Base-by-base conservation (phyloP, 2,888 invertebrate genomes). In the Pharmacophagus antenor region DNA sequence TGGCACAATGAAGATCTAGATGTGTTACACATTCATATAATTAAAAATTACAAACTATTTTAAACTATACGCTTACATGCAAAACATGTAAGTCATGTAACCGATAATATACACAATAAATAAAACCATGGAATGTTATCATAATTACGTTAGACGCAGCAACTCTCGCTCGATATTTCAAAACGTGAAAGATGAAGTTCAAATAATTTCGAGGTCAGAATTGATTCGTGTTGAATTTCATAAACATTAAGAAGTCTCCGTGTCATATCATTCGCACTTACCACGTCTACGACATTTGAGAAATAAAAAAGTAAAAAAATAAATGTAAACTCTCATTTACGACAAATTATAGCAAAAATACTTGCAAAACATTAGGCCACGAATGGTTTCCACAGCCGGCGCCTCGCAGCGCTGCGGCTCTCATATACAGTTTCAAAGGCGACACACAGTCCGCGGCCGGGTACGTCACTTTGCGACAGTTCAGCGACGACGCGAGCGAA, bases 331-430 rank as follows among this genome's bases (percentile, higher is more conserved):
- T 82, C 80, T 78, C 76, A 75, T 70, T 80, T 80, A 80, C 74
- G 79, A 84, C 84, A 83, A 85, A 86, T 87, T 86, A 87, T 87
- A 87, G 85, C 87, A 87, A 87, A 87, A 87, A 93, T 91, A 93
- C 92, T 79, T 92, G 65, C 65, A 64, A 67, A 68, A 67, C 65
- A 69, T 69, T 72, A 73, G 72, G 72, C 74, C 72, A 73, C 73
- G 67, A 58, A 65, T 66, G 54, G 64, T 62, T 62, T 51, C n/a
- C 48, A 61, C 55, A 46, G 63, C 59, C 61, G 60, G 22, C 23
- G 44, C 27, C 17, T 31, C 54, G 46, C 27, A 31, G 46, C 57
- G 20, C 50, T n/a, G 44, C 51, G 15, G 27, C 22, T n/a, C 27
- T 22, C 48, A 41, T 21, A 22, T 37, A 21, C 17, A 22, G 23